These are phyloP conservation scores for Entomyzon cyanotis DNA, from an alignment of 2,113 vertebrate species.

Conservation along the genomic window DNA sequence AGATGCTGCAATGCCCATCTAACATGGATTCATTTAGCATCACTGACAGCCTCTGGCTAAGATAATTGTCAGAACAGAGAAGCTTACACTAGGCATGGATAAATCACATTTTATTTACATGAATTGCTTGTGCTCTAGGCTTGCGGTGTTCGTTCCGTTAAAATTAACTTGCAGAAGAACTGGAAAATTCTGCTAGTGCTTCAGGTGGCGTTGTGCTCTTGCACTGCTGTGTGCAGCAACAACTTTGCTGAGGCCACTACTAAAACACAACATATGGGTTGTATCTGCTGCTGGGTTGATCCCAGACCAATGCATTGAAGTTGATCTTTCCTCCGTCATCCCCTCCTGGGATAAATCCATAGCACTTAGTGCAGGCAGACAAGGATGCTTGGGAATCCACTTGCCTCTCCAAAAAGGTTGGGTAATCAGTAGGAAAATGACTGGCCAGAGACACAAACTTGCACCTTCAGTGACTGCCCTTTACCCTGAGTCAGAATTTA, in stretches of 20 bases:
- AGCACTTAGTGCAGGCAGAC: background rate
- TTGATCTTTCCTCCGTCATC: background rate
- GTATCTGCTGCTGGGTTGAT: background rate
- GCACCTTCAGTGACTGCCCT: background rate
- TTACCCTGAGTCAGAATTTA: slow-evolving; percentile 22
- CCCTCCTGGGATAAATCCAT: background rate
- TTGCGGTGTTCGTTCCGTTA: background rate
- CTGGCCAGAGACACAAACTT: background rate
- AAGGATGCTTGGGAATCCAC: background rate
- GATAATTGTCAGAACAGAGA: background rate
- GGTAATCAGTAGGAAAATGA: background rate
- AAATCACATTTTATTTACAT: background rate
- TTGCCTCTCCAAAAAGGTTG: background rate
- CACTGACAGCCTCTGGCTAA: background rate
- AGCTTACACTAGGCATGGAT: background rate
- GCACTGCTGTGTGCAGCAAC: background rate
- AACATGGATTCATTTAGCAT: background rate
- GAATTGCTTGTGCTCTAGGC: background rate
- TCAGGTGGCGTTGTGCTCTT: background rate
- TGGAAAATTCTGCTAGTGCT: background rate
- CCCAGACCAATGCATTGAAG: background rate
- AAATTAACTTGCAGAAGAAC: background rate
- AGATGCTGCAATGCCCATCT: background rate
- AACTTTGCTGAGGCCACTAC: background rate
- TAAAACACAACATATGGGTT: rapidly evolving